A percentile compares a stretch with the other conserved stretches of the same genome.
Evolutionary conservation across 2,888 invertebrate genomes (phyloP).

Genomic region (Brachynemurus nebulosus): DNA sequence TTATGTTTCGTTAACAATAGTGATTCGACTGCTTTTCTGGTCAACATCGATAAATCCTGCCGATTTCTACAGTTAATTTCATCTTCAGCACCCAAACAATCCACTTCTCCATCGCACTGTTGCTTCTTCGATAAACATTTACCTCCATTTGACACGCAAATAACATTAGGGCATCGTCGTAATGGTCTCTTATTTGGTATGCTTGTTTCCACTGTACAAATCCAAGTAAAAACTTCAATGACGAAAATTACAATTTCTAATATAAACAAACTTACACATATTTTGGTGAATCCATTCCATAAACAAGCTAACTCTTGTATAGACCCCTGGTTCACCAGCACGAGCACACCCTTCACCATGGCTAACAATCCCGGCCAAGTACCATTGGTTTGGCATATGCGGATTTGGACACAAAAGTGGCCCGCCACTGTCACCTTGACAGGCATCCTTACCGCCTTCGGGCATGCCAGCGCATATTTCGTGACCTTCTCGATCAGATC

Average conservation of each 20-base stretch:
- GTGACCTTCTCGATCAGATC: slow-evolving; percentile 46
- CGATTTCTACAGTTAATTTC: slow-evolving; percentile 47
- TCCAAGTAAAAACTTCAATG: not conserved
- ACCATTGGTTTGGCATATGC: slow-evolving; percentile 52
- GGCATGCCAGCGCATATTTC: slow-evolving; percentile 64
- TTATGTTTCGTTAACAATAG: slow-evolving; percentile 4
- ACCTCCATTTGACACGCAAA: slow-evolving; percentile 42
- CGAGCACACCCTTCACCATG: slow-evolving; percentile 79
- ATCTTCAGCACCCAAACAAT: slow-evolving; percentile 70
- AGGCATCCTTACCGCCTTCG: slow-evolving; percentile 69
- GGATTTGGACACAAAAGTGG: slow-evolving; percentile 68
- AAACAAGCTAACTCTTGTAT: slow-evolving; percentile 62
- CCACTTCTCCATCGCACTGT: slow-evolving; percentile 57
- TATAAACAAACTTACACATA: slow-evolving; percentile 35
- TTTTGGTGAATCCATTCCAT: slow-evolving; percentile 57
- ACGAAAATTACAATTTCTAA: not conserved
- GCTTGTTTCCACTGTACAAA: slow-evolving; percentile 33
- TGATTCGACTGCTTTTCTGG: not conserved
- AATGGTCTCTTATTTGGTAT: slow-evolving; percentile 38
- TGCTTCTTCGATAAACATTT: slow-evolving; percentile 51
- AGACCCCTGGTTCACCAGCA: slow-evolving; percentile 66
- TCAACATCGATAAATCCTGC: not conserved
- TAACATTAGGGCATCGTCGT: slow-evolving; percentile 56
- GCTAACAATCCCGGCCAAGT: slow-evolving; percentile 71
- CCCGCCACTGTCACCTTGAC: slow-evolving; percentile 77